These are phyloP conservation scores for Hemibagrus wyckioides DNA, from an alignment of 2,113 vertebrate species.

Conservation along the genomic window DNA sequence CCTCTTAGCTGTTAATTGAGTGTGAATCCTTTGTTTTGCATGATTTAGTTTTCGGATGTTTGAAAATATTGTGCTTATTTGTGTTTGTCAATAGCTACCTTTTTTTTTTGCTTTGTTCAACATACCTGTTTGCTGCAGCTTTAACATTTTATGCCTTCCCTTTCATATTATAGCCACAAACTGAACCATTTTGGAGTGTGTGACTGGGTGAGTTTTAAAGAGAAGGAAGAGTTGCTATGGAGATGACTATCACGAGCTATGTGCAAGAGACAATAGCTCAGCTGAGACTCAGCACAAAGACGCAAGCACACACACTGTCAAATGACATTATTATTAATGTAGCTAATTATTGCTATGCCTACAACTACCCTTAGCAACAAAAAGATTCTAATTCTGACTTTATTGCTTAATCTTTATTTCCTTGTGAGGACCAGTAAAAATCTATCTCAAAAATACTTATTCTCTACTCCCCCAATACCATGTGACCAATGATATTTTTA, in stretches of 20 bases:
- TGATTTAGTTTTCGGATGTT: not conserved
- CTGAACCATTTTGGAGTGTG: conserved; percentile 63
- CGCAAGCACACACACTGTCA: conserved; percentile 28
- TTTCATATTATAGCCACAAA: conserved; percentile 50
- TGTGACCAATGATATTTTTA: conserved; percentile 18
- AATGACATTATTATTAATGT: not conserved
- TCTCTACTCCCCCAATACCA: not conserved
- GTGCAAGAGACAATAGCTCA: conserved; percentile 53
- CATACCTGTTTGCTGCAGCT: not conserved
- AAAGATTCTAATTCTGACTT: not conserved
- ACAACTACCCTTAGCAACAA: not conserved
- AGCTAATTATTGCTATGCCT: not conserved
- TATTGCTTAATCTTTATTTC: not conserved
- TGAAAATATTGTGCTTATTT: not conserved
- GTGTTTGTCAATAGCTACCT: not conserved
- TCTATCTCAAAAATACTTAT: too few relatives aligned
- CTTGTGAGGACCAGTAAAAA: not conserved
- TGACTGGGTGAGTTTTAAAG: conserved; percentile 49
- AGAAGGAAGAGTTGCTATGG: conserved; percentile 68
- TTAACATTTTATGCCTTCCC: conserved; percentile 59
- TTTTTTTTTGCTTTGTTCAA: not conserved
- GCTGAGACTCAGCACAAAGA: not conserved
- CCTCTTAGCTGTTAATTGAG: not conserved
- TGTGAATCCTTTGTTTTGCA: not conserved
- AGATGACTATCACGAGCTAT: conserved; percentile 62